These are phyloP conservation scores for Lasioglossum marginatum DNA, from an alignment of 2,888 invertebrate genomes.

Conservation along the genomic window DNA sequence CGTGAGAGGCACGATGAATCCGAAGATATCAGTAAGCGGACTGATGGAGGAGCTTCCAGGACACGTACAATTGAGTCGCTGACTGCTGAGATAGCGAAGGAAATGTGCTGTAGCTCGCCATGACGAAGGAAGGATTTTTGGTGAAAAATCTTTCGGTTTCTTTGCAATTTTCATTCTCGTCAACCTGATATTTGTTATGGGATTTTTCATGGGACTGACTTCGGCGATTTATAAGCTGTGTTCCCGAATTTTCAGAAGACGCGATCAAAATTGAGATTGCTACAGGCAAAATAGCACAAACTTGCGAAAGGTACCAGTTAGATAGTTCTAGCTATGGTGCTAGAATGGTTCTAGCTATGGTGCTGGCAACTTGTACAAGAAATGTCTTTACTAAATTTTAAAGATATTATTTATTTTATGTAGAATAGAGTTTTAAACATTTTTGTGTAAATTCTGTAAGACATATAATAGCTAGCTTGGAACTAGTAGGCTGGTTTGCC, in stretches of 20 bases:
- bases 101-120: neutral
- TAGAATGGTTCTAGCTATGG: neutral
- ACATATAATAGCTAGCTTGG: no score
- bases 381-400: neutral
- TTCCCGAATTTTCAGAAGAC: neutral
- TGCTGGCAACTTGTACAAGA: neutral
- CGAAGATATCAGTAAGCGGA: constrained; percentile 50
- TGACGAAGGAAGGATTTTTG: no score
- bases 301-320: neutral
- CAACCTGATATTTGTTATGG: neutral
- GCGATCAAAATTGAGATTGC: neutral
- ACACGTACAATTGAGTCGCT: constrained; percentile 74
- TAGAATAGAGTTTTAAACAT: no score
- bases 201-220: neutral
- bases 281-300: neutral
- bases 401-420: neutral
- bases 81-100: constrained; percentile 47
- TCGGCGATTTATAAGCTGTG: neutral
- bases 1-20: constrained; percentile 39
- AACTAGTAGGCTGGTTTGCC: no score
- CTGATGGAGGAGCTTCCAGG: constrained; percentile 76
- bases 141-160: neutral
- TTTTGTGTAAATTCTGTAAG: no score
- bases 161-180: neutral
- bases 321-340: neutral